These are phyloP conservation scores for Drosophila imparisetae DNA, from an alignment of 2,888 invertebrate species.

Conservation along the genomic window DNA sequence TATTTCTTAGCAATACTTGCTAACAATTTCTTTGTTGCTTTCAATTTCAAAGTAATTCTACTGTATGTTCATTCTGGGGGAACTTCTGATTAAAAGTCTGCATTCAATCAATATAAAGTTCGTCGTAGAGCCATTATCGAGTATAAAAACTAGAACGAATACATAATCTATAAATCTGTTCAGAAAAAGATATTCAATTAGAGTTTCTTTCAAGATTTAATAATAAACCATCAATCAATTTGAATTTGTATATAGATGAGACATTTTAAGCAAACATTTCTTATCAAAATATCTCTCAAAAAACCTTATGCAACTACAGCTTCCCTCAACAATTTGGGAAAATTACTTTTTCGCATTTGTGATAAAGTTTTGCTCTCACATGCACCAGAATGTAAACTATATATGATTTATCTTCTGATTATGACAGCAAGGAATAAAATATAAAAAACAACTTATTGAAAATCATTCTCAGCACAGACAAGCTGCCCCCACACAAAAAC, in stretches of 20 bases:
- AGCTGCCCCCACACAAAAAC: neutral
- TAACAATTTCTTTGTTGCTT: neutral
- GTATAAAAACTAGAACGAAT: neutral
- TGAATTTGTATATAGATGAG: neutral
- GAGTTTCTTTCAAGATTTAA: neutral
- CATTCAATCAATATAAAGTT: neutral
- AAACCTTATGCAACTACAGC: neutral
- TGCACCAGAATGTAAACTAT: neutral
- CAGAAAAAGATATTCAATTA: neutral
- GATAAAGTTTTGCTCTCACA: neutral
- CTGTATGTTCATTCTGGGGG: neutral
- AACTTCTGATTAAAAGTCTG: neutral
- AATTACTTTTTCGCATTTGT: neutral
- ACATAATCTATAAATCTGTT: neutral
- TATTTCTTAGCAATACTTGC: neutral
- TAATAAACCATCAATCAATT: neutral
- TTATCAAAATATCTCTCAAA: neutral
- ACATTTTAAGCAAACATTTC: neutral
- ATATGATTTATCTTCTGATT: slow-evolving; percentile 20
- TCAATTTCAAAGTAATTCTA: neutral
- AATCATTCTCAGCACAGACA: neutral
- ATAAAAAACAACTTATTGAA: neutral
- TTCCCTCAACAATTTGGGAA: neutral
- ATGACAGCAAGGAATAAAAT: neutral
- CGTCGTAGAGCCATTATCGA: neutral